phyloP scores from a whole-genome alignment of 2,888 invertebrate genomes.

The Troglohyphantes excavatus region DNA sequence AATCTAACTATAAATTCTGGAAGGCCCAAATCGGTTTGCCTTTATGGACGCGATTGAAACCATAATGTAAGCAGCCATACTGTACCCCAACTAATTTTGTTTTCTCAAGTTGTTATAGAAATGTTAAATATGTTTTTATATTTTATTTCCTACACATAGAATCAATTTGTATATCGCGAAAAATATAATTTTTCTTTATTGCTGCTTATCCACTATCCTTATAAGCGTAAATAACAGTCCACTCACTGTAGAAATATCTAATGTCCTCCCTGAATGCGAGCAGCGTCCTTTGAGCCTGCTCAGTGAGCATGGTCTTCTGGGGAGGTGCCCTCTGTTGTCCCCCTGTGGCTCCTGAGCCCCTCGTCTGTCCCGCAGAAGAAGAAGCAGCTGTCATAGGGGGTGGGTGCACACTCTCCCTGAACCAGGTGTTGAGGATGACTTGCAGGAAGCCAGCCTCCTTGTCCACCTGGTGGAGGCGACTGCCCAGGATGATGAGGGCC shows the following conservation, averaged over 20 bases:
- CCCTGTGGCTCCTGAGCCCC: slow-evolving; percentile 30
- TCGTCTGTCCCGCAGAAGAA: not conserved
- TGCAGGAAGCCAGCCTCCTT: slow-evolving; percentile 79
- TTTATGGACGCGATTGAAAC: too few relatives aligned
- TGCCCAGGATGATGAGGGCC: slow-evolving; percentile 79
- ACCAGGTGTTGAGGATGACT: slow-evolving; percentile 79
- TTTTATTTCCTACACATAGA: too few relatives aligned
- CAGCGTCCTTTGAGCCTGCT: slow-evolving; percentile 67
- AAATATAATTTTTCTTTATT: too few relatives aligned
- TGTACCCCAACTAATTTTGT: too few relatives aligned
- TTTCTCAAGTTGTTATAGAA: too few relatives aligned
- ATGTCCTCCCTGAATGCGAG: slow-evolving; percentile 74
- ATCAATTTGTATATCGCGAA: too few relatives aligned
- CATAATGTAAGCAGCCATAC: too few relatives aligned
- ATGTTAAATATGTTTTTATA: too few relatives aligned
- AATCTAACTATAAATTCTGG: too few relatives aligned
- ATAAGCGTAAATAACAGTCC: too few relatives aligned
- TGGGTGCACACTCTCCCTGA: slow-evolving; percentile 62
- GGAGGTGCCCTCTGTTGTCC: slow-evolving; percentile 11
- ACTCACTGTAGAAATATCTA: slow-evolving; percentile 68
- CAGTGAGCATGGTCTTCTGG: slow-evolving; percentile 50
- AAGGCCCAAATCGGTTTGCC: too few relatives aligned
- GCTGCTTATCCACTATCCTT: too few relatives aligned
- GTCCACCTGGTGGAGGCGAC: slow-evolving; percentile 79
- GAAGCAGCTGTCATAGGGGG: slow-evolving; percentile 17